Evolutionary conservation across 1,140 invertebrate genomes (phyloP), one percentile per base, ranked within the genome.

Genomic region (Trichomalopsis sarcophagae): DNA sequence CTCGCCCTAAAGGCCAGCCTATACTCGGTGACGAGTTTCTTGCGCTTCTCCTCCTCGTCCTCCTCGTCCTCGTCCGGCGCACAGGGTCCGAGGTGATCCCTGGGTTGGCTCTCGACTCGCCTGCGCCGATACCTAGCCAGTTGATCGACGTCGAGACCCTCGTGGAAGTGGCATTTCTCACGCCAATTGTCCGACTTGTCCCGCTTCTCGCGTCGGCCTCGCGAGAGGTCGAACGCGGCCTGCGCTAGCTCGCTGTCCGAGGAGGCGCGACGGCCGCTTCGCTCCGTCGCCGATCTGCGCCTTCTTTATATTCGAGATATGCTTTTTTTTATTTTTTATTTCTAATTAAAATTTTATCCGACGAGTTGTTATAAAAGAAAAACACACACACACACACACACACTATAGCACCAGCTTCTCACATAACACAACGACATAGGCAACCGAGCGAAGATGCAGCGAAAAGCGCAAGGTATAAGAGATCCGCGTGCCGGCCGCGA

Each of bases 101-200:
- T 91, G 2, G 91, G 91, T 76, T 89, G 89, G 73, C 87, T 87
- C 10, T 90, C 88, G 23, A 92, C 88, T 27, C 92, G 91, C 85
- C 93, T 92, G 40, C 93, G 92, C 33, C 94, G 93, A 88, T 93
- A 94, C 69, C 92, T 91, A 33, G 91, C 92, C 68, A 94, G 89
- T 87, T 94, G 94, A 87, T 95, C 94, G 36, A 95, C 94, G 4
- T 94, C 94, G n/a, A 94, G 88, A 11, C 93, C 92, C 21, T 94
- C 93, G 78, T 93, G 91, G 66, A 94, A 93, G 21, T 89, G 90
- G 91, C 92, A 93, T 92, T 89, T 89, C 36, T 91, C 90, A 7
- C 81, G 82, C 66, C 87, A 62, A 2, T 62, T 62, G 91, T 81
- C 87, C 85, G 87, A 89, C 82, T 44, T 44, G 71, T 36, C 5